Evolutionary conservation across 2,888 invertebrate species (phyloP), one percentile per base, ranked within the genome.

Genomic region (Dynastes grantii): DNA sequence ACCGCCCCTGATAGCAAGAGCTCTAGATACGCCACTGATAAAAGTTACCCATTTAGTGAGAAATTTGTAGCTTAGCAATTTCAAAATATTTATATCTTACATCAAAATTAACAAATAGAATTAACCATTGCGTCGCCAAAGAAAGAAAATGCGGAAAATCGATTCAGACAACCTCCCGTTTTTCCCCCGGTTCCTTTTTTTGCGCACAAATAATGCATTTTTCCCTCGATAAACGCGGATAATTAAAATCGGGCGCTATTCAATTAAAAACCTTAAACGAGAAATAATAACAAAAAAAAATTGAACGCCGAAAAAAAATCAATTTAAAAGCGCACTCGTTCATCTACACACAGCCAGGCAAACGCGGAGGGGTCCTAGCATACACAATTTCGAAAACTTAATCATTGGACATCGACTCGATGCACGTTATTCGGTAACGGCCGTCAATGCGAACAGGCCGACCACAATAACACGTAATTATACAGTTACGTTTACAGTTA

Each of bases 401-500:
- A 73, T 61, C 73, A 58, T 58, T 58, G 73, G 58, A 73, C 73
- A 73, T 45, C 11, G 67, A 40, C 53, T 22, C 37, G 58, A 58
- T 58, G 58, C 13, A 37, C 27, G 55, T 58, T 58, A 58, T 73
- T 58, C 67, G 67, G 45, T 61, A 40, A 73, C 40, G 58, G 73
- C 40, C 73, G 9, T 58, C 58, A 22, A 73, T 73, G 73, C 73
- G 29, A 73, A 73, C 73, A 58, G 58, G 37, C 37, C 37, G 73
- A 37, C 58, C 55, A 73, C 73, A 73, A 73, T 73, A 58, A 73
- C 73, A 73, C 73, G 58, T 73, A 73, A 73, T 73, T 73, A 73
- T 73, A 73, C 73, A 73, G 73, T 73, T 73, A 73, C 73, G 22
- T 73, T 73, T 73, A 73, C 73, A 73, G 73, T 73, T 73, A 73